These are phyloP conservation scores for Semaprochilodus insignis DNA, from an alignment of 2,797 vertebrate species.

Conservation along the genomic window DNA sequence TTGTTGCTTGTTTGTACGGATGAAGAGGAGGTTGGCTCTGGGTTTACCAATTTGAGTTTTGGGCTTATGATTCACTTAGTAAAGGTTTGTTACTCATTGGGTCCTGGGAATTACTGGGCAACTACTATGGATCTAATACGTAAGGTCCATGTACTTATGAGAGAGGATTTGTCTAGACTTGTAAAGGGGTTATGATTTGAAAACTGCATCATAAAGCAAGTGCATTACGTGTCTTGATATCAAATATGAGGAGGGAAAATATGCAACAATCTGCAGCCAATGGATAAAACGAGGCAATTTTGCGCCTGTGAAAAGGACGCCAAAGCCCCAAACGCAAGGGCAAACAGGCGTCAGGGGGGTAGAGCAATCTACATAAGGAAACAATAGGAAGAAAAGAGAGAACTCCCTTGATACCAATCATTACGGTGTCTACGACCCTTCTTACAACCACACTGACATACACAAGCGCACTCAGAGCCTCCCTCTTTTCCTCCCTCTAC, in stretches of 20 bases:
- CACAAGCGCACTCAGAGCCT: slow-evolving; percentile 27
- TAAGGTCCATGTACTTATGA: background rate
- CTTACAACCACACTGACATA: slow-evolving; percentile 34
- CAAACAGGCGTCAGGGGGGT: slow-evolving; percentile 17
- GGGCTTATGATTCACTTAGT: background rate
- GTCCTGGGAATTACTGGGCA: background rate
- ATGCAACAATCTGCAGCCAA: background rate
- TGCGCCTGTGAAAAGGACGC: background rate
- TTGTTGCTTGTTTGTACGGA: background rate
- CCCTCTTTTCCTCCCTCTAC: slow-evolving; percentile 24
- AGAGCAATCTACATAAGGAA: slow-evolving; percentile 38
- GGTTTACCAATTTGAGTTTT: background rate
- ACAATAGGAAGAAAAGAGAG: slow-evolving; percentile 29
- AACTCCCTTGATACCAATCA: slow-evolving; percentile 57
- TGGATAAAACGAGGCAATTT: background rate
- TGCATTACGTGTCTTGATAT: background rate
- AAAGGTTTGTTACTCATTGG: background rate
- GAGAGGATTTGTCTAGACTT: background rate
- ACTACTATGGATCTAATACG: background rate
- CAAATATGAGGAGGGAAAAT: background rate
- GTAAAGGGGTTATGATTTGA: background rate
- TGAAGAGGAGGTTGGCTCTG: background rate
- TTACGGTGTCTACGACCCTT: slow-evolving; percentile 45
- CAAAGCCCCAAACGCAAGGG: slow-evolving; percentile 30
- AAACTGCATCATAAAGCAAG: background rate